Evolutionary conservation across 64 coral and sea anemone species (phyloP).

Genomic region (Montipora sp.): DNA sequence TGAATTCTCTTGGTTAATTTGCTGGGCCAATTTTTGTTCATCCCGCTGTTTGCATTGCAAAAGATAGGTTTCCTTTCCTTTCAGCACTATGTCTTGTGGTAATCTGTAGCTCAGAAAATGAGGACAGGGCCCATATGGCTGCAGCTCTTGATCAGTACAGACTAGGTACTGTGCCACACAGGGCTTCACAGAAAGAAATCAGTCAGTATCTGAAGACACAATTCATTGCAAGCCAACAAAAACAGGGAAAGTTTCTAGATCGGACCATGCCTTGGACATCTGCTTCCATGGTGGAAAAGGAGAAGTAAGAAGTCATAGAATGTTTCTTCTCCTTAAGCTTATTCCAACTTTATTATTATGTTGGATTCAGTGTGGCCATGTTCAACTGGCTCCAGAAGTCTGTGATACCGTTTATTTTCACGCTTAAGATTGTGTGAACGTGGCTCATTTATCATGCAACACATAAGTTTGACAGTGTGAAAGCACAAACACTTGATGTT

Average conservation of each 20-base stretch:
- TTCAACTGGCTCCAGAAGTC: no score
- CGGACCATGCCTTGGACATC: constrained; percentile 63
- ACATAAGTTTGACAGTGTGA: no score
- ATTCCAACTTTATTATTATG: no score
- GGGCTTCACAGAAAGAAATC: constrained; percentile 30
- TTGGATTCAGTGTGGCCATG: no score
- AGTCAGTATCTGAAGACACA: constrained; percentile 67
- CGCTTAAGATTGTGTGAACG: no score
- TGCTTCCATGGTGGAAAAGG: constrained; percentile 72
- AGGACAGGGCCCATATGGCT: constrained; percentile 79
- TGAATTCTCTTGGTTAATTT: no score
- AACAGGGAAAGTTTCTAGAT: constrained; percentile 54
- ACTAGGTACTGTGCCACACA: constrained; percentile 41
- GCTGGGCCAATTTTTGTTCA: no score
- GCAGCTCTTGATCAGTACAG: constrained; percentile 82
- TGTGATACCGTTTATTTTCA: no score
- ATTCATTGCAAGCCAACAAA: constrained; percentile 27
- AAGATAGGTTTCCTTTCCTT: background rate
- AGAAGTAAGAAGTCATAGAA: constrained; percentile 36
- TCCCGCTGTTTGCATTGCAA: background rate
- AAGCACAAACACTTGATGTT: no score
- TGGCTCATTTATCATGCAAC: no score
- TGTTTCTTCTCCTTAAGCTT: background rate
- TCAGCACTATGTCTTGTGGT: constrained; percentile 68
- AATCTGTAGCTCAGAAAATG: constrained; percentile 85